Evolutionary conservation across 2,888 invertebrate genomes (phyloP).

Genomic region (Drosophila phalerata): DNA sequence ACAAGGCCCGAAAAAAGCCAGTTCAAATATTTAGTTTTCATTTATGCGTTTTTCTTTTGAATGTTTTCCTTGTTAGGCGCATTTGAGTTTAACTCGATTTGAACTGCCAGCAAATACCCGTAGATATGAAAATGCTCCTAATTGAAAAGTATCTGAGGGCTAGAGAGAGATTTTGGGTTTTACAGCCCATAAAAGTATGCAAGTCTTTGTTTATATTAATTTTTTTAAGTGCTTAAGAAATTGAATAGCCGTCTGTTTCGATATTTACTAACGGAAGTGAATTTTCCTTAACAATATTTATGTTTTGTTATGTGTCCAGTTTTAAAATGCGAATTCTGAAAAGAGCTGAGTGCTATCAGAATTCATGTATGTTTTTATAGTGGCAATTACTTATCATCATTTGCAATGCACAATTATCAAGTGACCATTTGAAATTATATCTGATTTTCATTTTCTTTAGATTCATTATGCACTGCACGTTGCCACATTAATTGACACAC

Average conservation of each 20-base stretch:
- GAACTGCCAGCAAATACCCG: slow-evolving; percentile 37
- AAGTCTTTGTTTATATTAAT: slow-evolving; percentile 15
- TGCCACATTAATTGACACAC: slow-evolving; percentile 67
- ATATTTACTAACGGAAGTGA: no score
- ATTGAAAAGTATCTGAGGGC: slow-evolving; percentile 51
- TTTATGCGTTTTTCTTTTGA: slow-evolving; percentile 65
- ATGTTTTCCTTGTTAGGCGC: slow-evolving; percentile 41
- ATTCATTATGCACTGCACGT: slow-evolving; percentile 68
- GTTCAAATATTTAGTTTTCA: slow-evolving; percentile 80
- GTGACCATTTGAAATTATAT: slow-evolving; percentile 35
- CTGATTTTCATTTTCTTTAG: slow-evolving; percentile 43
- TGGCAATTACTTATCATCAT: no score
- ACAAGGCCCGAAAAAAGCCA: slow-evolving; percentile 56
- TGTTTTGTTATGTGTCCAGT: no score
- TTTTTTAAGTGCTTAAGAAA: not conserved
- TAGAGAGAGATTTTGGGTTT: slow-evolving; percentile 12
- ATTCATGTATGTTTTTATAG: no score
- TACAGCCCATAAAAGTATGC: slow-evolving; percentile 2
- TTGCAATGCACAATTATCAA: slow-evolving; percentile 41
- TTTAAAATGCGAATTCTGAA: no score
- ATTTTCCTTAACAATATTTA: no score
- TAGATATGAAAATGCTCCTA: slow-evolving; percentile 35
- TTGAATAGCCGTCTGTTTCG: no score
- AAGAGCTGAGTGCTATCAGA: no score
- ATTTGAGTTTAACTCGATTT: slow-evolving; percentile 66